A percentile compares a stretch with the other conserved stretches of the same genome.
These are phyloP conservation scores for Phoeniculus purpureus DNA, from an alignment of 2,797 vertebrate species.

Conservation along the genomic window DNA sequence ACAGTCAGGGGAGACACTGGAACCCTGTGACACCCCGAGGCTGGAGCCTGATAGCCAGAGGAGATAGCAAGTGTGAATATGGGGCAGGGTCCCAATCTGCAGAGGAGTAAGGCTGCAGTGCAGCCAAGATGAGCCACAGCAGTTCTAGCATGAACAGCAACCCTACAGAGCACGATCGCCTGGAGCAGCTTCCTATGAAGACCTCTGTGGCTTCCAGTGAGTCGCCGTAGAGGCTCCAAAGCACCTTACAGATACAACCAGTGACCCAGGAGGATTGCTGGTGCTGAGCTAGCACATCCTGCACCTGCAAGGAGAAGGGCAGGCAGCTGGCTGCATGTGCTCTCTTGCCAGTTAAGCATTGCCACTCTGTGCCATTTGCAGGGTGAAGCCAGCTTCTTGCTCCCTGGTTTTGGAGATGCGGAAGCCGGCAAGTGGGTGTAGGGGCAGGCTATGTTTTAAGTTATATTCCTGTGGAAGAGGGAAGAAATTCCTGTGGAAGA, in stretches of 20 bases:
- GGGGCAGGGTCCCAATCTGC: neutral
- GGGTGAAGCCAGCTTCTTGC: neutral
- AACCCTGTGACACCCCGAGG: neutral
- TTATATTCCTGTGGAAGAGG: neutral
- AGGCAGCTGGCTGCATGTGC: neutral
- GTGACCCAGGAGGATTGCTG: neutral
- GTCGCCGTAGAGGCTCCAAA: neutral
- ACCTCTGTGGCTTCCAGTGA: neutral
- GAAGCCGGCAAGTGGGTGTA: neutral
- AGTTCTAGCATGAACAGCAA: neutral
- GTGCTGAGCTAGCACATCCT: neutral
- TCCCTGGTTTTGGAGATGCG: neutral
- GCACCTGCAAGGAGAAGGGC: neutral
- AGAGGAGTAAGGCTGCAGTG: neutral
- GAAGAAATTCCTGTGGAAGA: neutral
- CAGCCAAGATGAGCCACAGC: neutral
- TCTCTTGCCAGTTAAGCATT: neutral
- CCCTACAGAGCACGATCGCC: neutral
- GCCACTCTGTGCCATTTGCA: neutral
- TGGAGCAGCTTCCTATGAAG: neutral
- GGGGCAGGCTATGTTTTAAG: neutral
- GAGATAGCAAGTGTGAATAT: neutral
- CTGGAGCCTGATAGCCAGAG: neutral
- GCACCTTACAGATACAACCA: rapidly evolving
- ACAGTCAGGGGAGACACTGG: neutral